Evolutionary conservation across 2,888 invertebrate genomes (phyloP), one percentile per base, ranked within the genome.

Genomic region (Rhagonycha fulva): DNA sequence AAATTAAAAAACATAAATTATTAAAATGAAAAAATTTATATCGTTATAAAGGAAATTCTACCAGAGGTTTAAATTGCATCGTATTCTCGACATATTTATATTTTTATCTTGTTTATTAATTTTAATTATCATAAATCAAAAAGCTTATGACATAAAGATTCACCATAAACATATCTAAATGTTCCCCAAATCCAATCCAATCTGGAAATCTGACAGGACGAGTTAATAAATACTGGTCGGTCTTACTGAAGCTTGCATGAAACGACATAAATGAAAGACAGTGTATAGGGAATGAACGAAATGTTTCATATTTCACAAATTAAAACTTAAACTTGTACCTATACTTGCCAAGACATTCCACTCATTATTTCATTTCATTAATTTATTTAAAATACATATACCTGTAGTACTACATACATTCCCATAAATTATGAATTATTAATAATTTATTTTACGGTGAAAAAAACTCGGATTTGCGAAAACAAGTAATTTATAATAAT

Each of bases 121-220:
- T 82, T 82, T 82, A 82, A 82, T 82, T 81, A 82, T 78, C 80
- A 78, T 82, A 82, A 82, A 82, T 82, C 82, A 81, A 77, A 79
- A 78, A 78, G 78, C 82, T 81, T 81, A 81, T 78, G 82, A 80
- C 82, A 74, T 78, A 79, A 75, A 76, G 72, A 78, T 78, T 76
- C 76, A 76, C 79, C 74, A 82, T 82, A 82, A 82, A 82, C 80
- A 82, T 80, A 79, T 82, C 81, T 76, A 79, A 81, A 78, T 79
- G 79, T 78, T 80, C 80, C 79, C 80, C 78, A 81, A 82, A 81
- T 79, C 81, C 81, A 80, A 77, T 82, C 81, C 80, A 81, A 81
- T 81, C 81, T 81, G 79, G 77, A 78, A 73, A 79, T 80, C 81
- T 81, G 81, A 82, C 81, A 79, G 80, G 78, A 80, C 81, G 79